Evolutionary conservation across 2,888 invertebrate species (phyloP), one percentile per base, ranked within the genome.

Genomic region (Torymus tubicola): DNA sequence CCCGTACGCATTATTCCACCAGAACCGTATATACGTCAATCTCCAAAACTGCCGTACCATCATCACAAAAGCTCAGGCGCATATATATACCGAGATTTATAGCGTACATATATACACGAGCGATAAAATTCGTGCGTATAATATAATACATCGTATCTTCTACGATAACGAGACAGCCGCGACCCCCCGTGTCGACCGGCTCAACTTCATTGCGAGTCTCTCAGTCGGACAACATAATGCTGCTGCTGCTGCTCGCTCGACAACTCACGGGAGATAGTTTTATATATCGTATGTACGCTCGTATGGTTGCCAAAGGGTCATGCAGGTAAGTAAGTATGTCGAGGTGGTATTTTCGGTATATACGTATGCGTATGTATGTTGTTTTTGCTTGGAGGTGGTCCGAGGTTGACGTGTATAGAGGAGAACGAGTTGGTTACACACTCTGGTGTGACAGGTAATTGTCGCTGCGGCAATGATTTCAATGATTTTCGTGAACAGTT

Each of bases 161-260:
- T n/a, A 72, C 21, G 58, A 55, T 70, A 80, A 74, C n/a, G n/a
- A 63, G 77, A 81, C 70, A 64, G 52, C 16, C 31, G 78, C 81
- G 81, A 81, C 81, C 81, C 70, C 81, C 74, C 53, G 78, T 61
- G 78, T 55, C 74, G 73, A 2, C 5, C 31, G 64, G n/a, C 21
- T n/a, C 16, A 81, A 81, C 65, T 77, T 81, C 31, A 64, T 21
- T 12, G 53, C 10, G n/a, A 10, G 31, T n/a, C 50, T 31, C 31
- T 18, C 81, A 55, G 72, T 69, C 73, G 76, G 70, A 5, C 5
- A 11, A 12, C 14, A 52, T 52, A 24, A 24, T 52, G 61, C n/a
- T 50, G 74, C 74, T 52, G 16, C 16, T 52, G 61, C n/a, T 50
- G 74, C 74, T 70, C 42, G 4, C 14, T 60, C 50, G 74, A 60